Conservation (phyloP, 1,140 invertebrate species). For the Brachionus sp. region DNA sequence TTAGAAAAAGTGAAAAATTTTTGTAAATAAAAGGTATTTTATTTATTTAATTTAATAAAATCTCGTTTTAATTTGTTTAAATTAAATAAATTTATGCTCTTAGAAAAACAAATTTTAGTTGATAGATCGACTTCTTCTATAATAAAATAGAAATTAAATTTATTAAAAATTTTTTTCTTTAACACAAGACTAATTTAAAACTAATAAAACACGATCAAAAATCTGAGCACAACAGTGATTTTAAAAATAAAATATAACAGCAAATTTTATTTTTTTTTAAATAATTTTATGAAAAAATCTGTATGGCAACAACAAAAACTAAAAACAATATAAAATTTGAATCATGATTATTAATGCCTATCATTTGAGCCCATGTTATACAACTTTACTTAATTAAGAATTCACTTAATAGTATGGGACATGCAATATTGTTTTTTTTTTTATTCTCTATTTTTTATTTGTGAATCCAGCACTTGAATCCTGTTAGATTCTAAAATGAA, state of each 20-base stretch:
- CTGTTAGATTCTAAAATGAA: background rate
- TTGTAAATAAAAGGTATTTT: no score
- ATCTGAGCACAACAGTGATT: background rate
- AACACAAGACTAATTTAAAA: background rate
- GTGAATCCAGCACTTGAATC: background rate
- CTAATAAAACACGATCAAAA: background rate
- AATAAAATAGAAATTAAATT: background rate
- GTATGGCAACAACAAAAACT: background rate
- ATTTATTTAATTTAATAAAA: background rate
- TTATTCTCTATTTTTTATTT: background rate
- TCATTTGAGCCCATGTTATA: background rate
- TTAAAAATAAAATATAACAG: background rate
- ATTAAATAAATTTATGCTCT: background rate
- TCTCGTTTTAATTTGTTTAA: no score
- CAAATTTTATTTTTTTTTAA: background rate
- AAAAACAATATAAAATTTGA: background rate
- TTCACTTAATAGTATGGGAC: background rate
- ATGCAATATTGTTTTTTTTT: background rate
- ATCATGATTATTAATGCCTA: slow-evolving; percentile 22
- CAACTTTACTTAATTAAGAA: background rate
- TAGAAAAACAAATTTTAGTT: no score
- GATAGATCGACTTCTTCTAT: background rate
- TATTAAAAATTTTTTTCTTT: background rate
- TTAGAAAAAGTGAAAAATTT: background rate
- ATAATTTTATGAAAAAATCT: background rate